These are phyloP conservation scores for Panurus biarmicus DNA, from an alignment of 2,113 vertebrate species.

Conservation along the genomic window DNA sequence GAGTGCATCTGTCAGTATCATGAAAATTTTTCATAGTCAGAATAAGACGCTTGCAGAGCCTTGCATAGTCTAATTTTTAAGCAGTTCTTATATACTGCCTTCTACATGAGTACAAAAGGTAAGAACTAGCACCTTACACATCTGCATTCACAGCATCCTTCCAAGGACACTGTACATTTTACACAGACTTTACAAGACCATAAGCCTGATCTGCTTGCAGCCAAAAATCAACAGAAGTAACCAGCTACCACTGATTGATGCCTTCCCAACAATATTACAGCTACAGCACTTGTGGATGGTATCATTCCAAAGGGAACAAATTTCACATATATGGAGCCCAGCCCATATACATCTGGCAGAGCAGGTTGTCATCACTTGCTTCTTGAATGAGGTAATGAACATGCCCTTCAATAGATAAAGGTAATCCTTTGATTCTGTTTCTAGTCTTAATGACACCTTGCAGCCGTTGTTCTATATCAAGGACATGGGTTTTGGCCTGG, in stretches of 20 bases:
- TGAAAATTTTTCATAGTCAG: neutral
- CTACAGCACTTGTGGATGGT: neutral
- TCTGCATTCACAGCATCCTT: neutral
- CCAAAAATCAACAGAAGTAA: neutral
- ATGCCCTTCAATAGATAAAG: slow-evolving; percentile 95
- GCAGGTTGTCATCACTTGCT: slow-evolving; percentile 87
- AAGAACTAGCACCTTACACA: neutral
- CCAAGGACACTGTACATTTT: neutral
- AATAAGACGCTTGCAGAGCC: neutral
- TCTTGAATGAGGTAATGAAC: slow-evolving; percentile 98
- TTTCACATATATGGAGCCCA: slow-evolving; percentile 93
- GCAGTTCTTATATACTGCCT: neutral
- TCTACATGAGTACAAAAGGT: neutral
- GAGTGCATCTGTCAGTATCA: neutral
- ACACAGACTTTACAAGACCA: neutral
- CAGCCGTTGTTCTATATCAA: slow-evolving; percentile 92
- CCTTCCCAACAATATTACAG: neutral
- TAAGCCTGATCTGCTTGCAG: neutral
- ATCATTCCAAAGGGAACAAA: neutral
- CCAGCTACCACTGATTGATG: neutral
- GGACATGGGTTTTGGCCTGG: slow-evolving; percentile 96
- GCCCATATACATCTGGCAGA: slow-evolving; percentile 97
- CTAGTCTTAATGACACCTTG: slow-evolving; percentile 95
- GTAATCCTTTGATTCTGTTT: slow-evolving; percentile 92
- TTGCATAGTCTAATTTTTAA: neutral